Base-by-base conservation (phyloP, 2,888 invertebrate genomes). In the Drepanosiphum platanoidis region DNA sequence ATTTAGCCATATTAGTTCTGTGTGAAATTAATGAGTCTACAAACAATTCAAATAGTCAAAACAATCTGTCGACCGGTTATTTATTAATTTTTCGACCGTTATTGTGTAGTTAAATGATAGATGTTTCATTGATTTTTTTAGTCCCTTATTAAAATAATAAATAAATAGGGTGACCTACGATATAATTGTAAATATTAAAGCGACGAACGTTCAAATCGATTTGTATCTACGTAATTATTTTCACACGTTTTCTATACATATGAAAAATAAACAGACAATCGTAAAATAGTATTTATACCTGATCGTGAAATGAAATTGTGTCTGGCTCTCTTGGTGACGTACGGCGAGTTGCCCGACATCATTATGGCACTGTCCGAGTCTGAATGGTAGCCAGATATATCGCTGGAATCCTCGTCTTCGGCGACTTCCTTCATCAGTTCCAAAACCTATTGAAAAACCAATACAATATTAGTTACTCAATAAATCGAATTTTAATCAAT, bases 331-430 rank as follows among this genome's bases (percentile, higher is more conserved):
- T 90, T 90, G 87, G 89, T 90, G 87, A 90, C 89, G 87, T 90
- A 91, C 4, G 91, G 91, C 0, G 91, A 90, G 87, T 91, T 91
- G 30, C 91, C 91, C 4, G 90, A 90, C 89, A 90, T 90, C 90
- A 90, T 90, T 86, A 91, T 90, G 84, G 91, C 90, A 30, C 91
- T 91, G 88, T 95, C 95, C 30, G 94, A 93, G 89, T 95, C 96
- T 0, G 95, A 95, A 89, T 96, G 95, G 90, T 96, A 96, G 27
- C 95, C 95, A 88, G 91, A 91, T 86, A 91, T 90, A 88, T 96
- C 95, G 89, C 95, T 95, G 88, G 92, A 92, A 88, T 92, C 90
- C 81, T 90, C 90, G 75, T 90, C 90, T 80, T 90, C 91, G 3
- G 90, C 90, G 34, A 90, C 90, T 87, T 91, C 91, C 88, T 90